Percentiles rank a stretch among this genome's conserved stretches.
Conservation (phyloP, 2,797 vertebrate species). For the Pseudotriccus pelzelni region DNA sequence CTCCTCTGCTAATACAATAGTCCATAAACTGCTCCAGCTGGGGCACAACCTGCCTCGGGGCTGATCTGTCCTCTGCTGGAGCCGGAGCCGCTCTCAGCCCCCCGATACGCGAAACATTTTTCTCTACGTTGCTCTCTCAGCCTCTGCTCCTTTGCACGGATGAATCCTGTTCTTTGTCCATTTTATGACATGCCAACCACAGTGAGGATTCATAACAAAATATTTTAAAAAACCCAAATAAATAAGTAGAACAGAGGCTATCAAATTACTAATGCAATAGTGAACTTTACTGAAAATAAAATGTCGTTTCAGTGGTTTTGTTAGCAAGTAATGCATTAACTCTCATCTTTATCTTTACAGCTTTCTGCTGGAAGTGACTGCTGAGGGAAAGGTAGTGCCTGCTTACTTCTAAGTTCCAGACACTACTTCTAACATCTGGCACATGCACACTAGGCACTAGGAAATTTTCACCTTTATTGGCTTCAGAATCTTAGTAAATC, state of each 20-base stretch:
- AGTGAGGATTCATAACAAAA: not conserved
- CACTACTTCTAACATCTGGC: not conserved
- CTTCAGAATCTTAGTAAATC: constrained; percentile 1
- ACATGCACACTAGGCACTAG: not conserved
- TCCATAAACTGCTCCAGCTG: not conserved
- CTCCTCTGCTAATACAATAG: not conserved
- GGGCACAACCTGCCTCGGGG: not conserved
- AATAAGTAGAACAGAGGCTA: not conserved
- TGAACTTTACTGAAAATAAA: not conserved
- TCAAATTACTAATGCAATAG: not conserved
- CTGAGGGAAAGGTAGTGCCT: not conserved
- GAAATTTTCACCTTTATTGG: constrained; percentile 26
- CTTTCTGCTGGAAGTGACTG: constrained; percentile 33
- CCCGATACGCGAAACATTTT: rapidly evolving
- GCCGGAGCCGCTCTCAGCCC: not conserved
- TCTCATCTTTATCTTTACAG: constrained; percentile 45
- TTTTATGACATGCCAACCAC: not conserved
- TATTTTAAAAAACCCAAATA: not conserved
- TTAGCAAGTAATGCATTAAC: constrained; percentile 13
- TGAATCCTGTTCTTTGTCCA: not conserved
- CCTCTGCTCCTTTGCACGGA: not conserved
- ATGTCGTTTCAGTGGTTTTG: not conserved
- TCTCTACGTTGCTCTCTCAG: not conserved
- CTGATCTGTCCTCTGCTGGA: not conserved
- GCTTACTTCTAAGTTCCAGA: not conserved